Evolutionary conservation across 2,113 vertebrate genomes (phyloP).

Genomic region (Cyanoramphus novaezelandiae): DNA sequence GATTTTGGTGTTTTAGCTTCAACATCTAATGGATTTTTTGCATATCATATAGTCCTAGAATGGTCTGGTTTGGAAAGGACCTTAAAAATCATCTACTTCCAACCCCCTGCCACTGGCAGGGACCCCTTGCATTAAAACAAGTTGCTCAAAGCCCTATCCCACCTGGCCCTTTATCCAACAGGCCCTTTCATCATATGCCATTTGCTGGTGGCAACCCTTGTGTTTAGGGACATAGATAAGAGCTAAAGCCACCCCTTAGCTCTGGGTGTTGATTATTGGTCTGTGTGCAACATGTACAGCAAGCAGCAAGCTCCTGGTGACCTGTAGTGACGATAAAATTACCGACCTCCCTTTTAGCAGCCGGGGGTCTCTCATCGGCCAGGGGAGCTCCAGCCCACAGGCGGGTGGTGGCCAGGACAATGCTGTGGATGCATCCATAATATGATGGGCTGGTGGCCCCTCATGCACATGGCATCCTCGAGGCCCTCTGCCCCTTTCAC

Average conservation of each 20-base stretch:
- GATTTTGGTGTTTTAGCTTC: not conserved
- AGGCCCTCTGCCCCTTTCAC: fast-evolving
- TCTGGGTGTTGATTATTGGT: not conserved
- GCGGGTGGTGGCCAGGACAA: fast-evolving
- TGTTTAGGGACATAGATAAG: not conserved
- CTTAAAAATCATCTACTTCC: too few species aligned
- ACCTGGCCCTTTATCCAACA: too few species aligned
- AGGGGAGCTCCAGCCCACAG: not conserved
- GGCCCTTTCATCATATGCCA: not conserved
- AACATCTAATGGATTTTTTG: not conserved
- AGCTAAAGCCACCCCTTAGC: not conserved
- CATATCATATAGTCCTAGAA: too few species aligned
- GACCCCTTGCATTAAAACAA: too few species aligned
- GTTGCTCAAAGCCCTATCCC: too few species aligned
- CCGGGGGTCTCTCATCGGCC: fast-evolving
- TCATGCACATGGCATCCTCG: fast-evolving
- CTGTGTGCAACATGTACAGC: not conserved
- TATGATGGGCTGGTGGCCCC: not conserved
- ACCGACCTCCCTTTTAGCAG: not conserved
- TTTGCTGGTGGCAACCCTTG: not conserved
- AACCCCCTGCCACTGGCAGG: too few species aligned
- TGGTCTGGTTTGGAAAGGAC: too few species aligned
- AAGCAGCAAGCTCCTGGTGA: fast-evolving
- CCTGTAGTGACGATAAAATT: fast-evolving
- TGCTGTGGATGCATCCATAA: fast-evolving